Percentiles rank a stretch among this genome's conserved stretches.
Evolutionary conservation across 2,113 vertebrate genomes (phyloP).

Genomic region (Burhinus oedicnemus): DNA sequence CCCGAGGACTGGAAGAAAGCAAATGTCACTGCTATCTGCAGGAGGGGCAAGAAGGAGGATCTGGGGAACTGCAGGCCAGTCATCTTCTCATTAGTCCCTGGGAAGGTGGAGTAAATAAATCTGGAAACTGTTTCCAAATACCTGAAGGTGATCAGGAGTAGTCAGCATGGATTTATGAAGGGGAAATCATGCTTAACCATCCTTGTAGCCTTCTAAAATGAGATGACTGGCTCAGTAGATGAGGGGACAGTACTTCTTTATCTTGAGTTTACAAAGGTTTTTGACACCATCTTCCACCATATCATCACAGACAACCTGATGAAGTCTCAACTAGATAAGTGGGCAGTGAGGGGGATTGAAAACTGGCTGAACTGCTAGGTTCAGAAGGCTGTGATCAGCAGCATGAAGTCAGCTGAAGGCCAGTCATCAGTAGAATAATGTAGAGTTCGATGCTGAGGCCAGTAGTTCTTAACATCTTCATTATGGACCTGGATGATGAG

Average conservation of each 20-base stretch:
- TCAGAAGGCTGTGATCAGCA: background rate
- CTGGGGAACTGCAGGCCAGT: background rate
- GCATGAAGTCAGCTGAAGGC: background rate
- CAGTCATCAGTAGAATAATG: background rate
- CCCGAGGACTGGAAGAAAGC: background rate
- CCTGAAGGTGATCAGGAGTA: background rate
- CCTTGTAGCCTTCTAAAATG: background rate
- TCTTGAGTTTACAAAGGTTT: background rate
- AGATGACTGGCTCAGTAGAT: background rate
- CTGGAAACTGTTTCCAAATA: background rate
- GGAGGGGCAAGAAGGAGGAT: background rate
- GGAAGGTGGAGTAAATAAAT: background rate
- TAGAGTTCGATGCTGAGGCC: fast-evolving
- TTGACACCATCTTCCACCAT: background rate
- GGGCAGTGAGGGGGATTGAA: background rate
- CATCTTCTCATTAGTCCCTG: background rate
- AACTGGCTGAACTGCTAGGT: background rate
- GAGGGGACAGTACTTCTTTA: background rate
- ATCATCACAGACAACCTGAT: background rate
- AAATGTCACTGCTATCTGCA: background rate
- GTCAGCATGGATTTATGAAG: background rate
- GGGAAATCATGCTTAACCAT: background rate
- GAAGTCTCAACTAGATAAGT: background rate
- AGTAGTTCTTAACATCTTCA: background rate
- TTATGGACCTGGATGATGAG: background rate